Base-by-base conservation (phyloP, 2,888 invertebrate species). In the Myopa testacea region DNA sequence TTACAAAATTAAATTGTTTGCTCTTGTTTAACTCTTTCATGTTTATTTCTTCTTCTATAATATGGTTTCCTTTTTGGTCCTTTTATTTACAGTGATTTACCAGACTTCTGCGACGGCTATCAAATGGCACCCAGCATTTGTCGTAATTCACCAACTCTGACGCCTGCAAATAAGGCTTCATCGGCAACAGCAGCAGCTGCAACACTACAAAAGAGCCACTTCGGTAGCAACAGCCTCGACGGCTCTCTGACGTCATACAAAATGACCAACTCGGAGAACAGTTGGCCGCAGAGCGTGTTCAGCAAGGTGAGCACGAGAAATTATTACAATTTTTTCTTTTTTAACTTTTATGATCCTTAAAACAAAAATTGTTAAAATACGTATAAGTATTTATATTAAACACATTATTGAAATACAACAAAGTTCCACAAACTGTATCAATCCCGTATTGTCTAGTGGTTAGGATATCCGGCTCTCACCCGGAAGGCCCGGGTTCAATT, bases 61-160 rank as follows among this genome's bases (percentile, higher is more conserved):
- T 26, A 63, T 1, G n/a, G 5, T 63, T 34, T 63, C 34, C 58
- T 26, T 60, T 60, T 16, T 38, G 34, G 3, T n/a, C 52, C 52
- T 16, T 63, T 74, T 60, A 45, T 82, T 79, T 89, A 26, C 86
- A 91, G 91, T 87, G 90, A 91, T 81, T 85, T 90, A 81, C 88
- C 88, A 68, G 84, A 85, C 55, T 89, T 88, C 82, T 89, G 87
- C 75, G 79, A 89, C 89, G 87, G 87, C 79, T 89, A 88, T 84
- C 90, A 88, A 81, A 91, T 91, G 91, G 90, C 91, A 79, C 91
- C 91, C 76, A 91, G 89, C 83, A 87, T 88, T 81, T 88, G 88
- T 83, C 86, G 89, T 80, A 86, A 86, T 69, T 86, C 88, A 79
- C 85, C 87, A 65, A 34, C 37, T 85, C 82, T 77, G 82, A 82